Percentiles rank a stretch among this genome's conserved stretches.
phyloP scores from a whole-genome alignment of 1,140 invertebrate genomes.

The Ceratina calcarata region DNA sequence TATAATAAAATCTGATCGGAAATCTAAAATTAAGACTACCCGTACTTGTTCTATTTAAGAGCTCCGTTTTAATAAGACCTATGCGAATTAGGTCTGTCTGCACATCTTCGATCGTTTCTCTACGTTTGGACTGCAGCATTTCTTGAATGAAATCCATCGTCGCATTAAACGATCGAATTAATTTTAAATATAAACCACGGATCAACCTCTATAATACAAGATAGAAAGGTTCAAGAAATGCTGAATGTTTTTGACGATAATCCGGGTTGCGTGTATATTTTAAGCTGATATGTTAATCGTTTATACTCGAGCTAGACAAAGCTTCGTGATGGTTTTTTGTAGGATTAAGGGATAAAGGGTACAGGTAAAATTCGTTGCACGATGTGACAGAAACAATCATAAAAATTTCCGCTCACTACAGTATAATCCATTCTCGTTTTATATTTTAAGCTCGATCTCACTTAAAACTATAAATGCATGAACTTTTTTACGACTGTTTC shows the following conservation, averaged over 20 bases:
- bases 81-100: too few species aligned
- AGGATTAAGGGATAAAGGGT: not conserved
- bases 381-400: not conserved
- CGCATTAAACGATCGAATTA: not conserved
- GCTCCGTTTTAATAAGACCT: too few species aligned
- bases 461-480: not conserved
- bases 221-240: not conserved
- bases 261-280: not conserved
- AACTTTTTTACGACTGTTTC: not conserved
- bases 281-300: constrained; percentile 11
- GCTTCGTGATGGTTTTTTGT: not conserved
- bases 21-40: too few species aligned
- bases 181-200: not conserved
- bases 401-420: not conserved
- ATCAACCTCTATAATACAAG: too few species aligned
- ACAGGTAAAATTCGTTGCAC: constrained; percentile 14
- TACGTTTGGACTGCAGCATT: not conserved
- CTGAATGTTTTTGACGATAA: not conserved
- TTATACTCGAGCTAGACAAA: not conserved
- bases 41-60: too few species aligned
- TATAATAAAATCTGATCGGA: not conserved
- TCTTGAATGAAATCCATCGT: not conserved
- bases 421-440: not conserved
- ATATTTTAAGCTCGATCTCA: not conserved
- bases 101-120: not conserved